These are phyloP conservation scores for Hartigia nigra DNA, from an alignment of 2,888 invertebrate species.

Conservation along the genomic window DNA sequence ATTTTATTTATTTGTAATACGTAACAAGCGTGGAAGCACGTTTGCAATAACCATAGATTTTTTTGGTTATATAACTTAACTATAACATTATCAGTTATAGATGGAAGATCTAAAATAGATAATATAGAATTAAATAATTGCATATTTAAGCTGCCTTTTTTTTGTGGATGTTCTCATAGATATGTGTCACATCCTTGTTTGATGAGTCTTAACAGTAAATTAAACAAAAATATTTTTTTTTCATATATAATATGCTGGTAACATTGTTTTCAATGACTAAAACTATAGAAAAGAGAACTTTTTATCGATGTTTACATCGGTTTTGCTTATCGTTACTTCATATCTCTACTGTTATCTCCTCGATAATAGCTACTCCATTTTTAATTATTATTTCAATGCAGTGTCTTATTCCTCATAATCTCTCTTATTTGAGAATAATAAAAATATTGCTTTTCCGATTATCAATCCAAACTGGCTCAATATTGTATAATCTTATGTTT, in stretches of 20 bases:
- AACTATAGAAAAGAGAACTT: too few species aligned
- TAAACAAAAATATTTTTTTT: background rate
- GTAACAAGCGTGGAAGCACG: background rate
- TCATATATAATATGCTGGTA: background rate
- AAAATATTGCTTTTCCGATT: background rate
- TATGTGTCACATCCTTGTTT: background rate
- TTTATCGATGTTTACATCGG: background rate
- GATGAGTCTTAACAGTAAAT: background rate
- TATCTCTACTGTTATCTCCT: too few species aligned
- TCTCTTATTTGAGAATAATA: background rate
- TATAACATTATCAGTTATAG: background rate
- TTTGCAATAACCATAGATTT: background rate
- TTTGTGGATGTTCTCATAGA: background rate
- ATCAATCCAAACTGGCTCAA: background rate
- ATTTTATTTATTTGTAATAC: background rate
- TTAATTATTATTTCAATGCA: background rate
- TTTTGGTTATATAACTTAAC: background rate
- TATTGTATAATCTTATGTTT: background rate
- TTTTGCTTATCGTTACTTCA: background rate
- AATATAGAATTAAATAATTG: background rate
- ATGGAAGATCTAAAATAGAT: background rate
- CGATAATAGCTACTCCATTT: background rate
- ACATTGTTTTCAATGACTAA: background rate
- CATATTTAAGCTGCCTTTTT: background rate
- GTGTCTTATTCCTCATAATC: background rate